These are phyloP conservation scores for Argopecten irradians DNA, from an alignment of 1,140 invertebrate species.

Conservation along the genomic window DNA sequence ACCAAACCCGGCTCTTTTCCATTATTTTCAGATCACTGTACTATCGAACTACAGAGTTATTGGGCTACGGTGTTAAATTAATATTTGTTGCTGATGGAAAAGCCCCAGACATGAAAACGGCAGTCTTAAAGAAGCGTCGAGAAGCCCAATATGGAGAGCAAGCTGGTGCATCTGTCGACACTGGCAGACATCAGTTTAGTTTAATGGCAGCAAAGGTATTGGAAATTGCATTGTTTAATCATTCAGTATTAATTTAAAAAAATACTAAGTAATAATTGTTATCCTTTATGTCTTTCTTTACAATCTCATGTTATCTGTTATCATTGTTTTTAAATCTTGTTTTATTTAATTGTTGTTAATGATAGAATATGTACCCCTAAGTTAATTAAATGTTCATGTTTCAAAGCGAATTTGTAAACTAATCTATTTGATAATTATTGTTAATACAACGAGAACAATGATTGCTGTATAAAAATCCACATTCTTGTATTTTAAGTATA, in stretches of 20 bases:
- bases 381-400: too few species aligned
- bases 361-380: too few species aligned
- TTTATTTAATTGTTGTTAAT: too few species aligned
- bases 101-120: conserved; percentile 16
- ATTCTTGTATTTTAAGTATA: too few species aligned
- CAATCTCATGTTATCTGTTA: too few species aligned
- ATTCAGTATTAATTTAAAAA: background rate
- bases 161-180: background rate
- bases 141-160: background rate
- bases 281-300: conserved; percentile 40
- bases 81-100: conserved; percentile 32
- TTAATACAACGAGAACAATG: too few species aligned
- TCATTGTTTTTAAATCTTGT: too few species aligned
- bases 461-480: too few species aligned
- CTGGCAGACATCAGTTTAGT: background rate
- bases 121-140: background rate
- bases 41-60: background rate
- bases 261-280: background rate
- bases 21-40: conserved; percentile 27
- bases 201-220: conserved; percentile 27
- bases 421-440: too few species aligned
- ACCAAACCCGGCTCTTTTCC: too few species aligned
- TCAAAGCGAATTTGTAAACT: too few species aligned
- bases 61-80: conserved; percentile 9
- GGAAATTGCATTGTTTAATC: background rate